Conservation (phyloP, 2,888 invertebrate genomes). For the Microplitis manilae region DNA sequence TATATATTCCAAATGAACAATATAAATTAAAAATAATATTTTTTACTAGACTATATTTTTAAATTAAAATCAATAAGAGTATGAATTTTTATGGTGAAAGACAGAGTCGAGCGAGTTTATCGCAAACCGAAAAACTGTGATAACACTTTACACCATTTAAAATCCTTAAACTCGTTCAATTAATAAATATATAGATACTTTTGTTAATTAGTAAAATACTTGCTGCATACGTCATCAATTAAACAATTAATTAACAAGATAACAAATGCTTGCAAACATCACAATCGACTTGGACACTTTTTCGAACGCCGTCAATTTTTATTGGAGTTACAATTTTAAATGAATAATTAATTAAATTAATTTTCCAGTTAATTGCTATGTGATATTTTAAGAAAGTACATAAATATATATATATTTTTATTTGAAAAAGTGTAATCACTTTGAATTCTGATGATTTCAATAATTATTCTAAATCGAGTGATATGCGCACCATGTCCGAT, state of each 20-base stretch:
- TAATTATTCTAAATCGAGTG: not conserved
- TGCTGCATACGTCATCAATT: too few relatives aligned
- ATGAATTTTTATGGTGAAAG: constrained; percentile 32
- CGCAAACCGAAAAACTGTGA: constrained; percentile 52
- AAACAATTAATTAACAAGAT: too few relatives aligned
- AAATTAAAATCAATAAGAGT: constrained; percentile 22
- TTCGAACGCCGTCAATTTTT: not conserved
- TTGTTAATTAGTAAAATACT: too few relatives aligned
- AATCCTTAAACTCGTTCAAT: not conserved
- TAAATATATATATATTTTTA: not conserved
- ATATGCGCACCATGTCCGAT: constrained; percentile 16
- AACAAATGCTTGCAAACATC: not conserved
- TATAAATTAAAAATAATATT: not conserved
- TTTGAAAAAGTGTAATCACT: not conserved
- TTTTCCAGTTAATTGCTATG: not conserved
- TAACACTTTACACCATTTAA: constrained; percentile 45
- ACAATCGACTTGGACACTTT: not conserved
- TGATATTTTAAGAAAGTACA: not conserved
- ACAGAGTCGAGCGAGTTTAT: constrained; percentile 43
- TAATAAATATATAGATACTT: not conserved
- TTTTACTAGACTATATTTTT: not conserved
- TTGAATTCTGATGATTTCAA: not conserved
- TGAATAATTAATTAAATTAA: not conserved
- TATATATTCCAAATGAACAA: not conserved
- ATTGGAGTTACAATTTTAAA: not conserved